phyloP scores from a whole-genome alignment of 2,797 vertebrate species.

The Champsocephalus esox region DNA sequence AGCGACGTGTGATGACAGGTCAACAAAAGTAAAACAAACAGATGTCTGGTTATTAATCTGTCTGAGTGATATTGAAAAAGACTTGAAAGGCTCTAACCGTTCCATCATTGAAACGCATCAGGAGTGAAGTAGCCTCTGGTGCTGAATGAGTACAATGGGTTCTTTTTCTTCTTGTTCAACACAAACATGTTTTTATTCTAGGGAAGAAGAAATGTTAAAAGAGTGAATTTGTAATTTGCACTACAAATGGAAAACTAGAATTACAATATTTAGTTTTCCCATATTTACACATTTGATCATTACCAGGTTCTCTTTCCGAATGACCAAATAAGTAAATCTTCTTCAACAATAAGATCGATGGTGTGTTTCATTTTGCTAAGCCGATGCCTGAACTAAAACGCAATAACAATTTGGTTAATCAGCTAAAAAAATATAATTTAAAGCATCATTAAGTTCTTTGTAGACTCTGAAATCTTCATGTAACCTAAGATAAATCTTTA shows the following conservation, averaged over 20 bases:
- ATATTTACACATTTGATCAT: background rate
- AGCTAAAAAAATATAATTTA: background rate
- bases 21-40: slow-evolving; percentile 67
- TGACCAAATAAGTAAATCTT: too few species aligned
- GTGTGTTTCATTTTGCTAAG: background rate
- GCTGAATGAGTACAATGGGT: background rate
- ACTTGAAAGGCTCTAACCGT: slow-evolving; percentile 56
- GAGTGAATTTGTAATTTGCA: background rate
- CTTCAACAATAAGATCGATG: too few species aligned
- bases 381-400: background rate
- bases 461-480: too few species aligned
- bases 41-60: slow-evolving; percentile 63
- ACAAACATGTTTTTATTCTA: background rate
- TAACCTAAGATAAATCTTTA: too few species aligned
- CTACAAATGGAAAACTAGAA: background rate
- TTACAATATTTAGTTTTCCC: background rate
- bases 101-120: slow-evolving; percentile 33
- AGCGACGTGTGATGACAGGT: slow-evolving; percentile 59
- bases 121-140: slow-evolving; percentile 5
- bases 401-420: background rate
- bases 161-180: background rate
- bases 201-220: background rate
- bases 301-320: too few species aligned
- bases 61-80: slow-evolving; percentile 49
- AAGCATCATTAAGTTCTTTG: background rate